These are phyloP conservation scores for Vimba vimba DNA, from an alignment of 2,113 vertebrate species.

Conservation along the genomic window DNA sequence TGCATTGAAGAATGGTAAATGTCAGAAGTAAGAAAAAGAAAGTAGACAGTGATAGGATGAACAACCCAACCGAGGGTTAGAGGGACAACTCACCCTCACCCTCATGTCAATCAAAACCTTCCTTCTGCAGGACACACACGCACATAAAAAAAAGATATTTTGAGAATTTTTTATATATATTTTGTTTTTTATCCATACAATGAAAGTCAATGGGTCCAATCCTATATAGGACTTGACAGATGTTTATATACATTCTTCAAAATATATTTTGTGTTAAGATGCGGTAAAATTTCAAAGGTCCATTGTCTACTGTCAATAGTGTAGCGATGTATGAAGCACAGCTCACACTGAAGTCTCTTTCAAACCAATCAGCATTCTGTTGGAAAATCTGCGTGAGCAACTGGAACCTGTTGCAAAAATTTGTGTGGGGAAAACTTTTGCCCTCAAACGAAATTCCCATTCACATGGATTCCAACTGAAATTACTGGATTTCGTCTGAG, in stretches of 20 bases:
- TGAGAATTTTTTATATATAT: no score
- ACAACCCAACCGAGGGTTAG: background rate
- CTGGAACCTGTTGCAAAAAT: background rate
- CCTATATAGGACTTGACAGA: background rate
- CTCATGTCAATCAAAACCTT: background rate
- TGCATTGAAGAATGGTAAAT: background rate
- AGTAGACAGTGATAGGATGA: background rate
- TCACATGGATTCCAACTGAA: no score
- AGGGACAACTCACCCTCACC: background rate
- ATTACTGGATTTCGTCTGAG: background rate
- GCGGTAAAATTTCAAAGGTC: no score
- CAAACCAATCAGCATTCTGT: background rate
- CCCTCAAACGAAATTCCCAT: background rate
- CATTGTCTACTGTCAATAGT: no score
- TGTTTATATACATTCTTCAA: background rate
- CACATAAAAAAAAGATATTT: background rate
- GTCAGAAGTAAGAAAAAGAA: background rate
- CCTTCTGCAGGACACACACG: background rate
- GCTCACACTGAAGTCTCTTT: no score
- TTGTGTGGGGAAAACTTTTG: background rate
- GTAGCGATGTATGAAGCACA: no score
- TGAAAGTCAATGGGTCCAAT: background rate
- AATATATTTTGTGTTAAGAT: background rate
- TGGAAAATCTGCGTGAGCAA: background rate
- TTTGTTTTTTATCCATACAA: background rate